Evolutionary conservation across 2,888 invertebrate species (phyloP), one percentile per base, ranked within the genome.

Genomic region (Parapristionchus giblindavisi): DNA sequence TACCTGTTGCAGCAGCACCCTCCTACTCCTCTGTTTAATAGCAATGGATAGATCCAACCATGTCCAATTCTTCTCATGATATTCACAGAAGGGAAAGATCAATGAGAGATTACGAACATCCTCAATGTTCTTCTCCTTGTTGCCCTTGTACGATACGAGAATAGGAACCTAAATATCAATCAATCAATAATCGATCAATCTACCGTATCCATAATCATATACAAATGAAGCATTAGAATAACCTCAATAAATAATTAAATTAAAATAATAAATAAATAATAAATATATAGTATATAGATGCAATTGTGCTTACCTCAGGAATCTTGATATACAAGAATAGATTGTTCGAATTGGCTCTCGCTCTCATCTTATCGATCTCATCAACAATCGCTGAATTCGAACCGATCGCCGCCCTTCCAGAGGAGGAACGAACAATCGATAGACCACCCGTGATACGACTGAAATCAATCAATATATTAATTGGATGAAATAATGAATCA

Each of bases 61-160:
- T 0, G 98, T 99, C 99, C 99, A 99, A 3, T 97, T 98, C 74
- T 95, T 94, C 89, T 99, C 98, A 89, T 99, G 98, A 89, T 97
- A 99, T 89, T 99, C 99, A 79, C 98, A 90, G 0, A 96, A 95
- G 0, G 99, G 98, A 56, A 99, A 93, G 43, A 95, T 93, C 29
- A 99, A 91, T 58, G 94, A 94, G 86, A 98, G 93, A 88, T 61
- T 73, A 17, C 51, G 92, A 17, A 99, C 93, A 88, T 99, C 98
- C 88, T 94, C 94, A 66, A 99, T 91, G 89, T 98, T 98, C 90
- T 99, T 99, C 89, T 98, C 96, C 89, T 99, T 99, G 89, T 94
- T 95, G 32, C 99, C 98, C 91, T 90, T 73, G 73, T 73, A 73
- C 17, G 73, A 73, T 3, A 73, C 60, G 6, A 73, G 48, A n/a